Evolutionary conservation across 2,113 vertebrate genomes (phyloP).

Genomic region (Calcarius ornatus): DNA sequence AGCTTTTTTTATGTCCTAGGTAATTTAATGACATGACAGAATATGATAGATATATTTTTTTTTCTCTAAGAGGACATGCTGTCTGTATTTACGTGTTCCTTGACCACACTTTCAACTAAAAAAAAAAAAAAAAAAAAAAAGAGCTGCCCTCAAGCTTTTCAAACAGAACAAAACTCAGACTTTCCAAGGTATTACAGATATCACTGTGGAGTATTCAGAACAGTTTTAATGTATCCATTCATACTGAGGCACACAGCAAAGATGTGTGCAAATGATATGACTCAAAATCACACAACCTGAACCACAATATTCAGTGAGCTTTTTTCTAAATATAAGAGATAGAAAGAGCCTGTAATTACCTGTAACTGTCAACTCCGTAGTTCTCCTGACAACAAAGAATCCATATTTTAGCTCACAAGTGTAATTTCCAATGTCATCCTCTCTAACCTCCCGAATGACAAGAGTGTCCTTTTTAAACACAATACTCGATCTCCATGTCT

Average conservation of each 20-base stretch:
- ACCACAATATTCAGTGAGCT: not conserved
- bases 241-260: not conserved
- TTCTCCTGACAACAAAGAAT: conserved; percentile 93
- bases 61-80: not conserved
- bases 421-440: conserved; percentile 99
- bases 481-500: conserved; percentile 89
- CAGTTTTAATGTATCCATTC: not conserved
- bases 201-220: not conserved
- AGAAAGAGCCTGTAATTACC: conserved; percentile 74
- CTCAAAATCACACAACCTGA: not conserved
- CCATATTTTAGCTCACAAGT: conserved; percentile 96
- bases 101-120: not conserved
- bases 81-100: not conserved
- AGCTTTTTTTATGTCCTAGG: not conserved
- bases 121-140: not conserved
- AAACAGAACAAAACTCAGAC: not conserved
- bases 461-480: conserved; percentile 85
- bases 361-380: conserved; percentile 94
- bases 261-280: not conserved
- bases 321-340: not conserved
- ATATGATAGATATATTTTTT: not conserved
- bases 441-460: conserved; percentile 90
- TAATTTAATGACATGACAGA: not conserved
- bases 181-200: not conserved
- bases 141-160: not conserved